A percentile compares a stretch with the other conserved stretches of the same genome.
These are phyloP conservation scores for Cynoglossus semilaevis DNA, from an alignment of 2,113 vertebrate genomes.

Conservation along the genomic window DNA sequence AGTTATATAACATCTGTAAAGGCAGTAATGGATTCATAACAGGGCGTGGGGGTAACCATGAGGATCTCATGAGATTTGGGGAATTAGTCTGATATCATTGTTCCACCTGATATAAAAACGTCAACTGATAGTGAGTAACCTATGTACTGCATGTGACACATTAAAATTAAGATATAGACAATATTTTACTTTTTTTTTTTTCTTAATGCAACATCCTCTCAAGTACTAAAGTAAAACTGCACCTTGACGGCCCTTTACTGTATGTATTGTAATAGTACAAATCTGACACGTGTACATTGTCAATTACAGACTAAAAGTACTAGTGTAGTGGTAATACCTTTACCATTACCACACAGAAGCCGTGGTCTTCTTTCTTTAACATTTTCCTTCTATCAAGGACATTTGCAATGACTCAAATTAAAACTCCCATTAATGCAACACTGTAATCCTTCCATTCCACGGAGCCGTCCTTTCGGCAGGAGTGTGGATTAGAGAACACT, in stretches of 20 bases:
- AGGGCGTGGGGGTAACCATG: background rate
- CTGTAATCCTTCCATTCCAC: constrained; percentile 69
- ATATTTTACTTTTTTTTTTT: no score
- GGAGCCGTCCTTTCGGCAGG: constrained; percentile 55
- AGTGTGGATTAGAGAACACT: constrained; percentile 72
- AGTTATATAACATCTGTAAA: background rate
- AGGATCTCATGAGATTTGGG: background rate
- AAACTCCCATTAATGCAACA: constrained; percentile 69
- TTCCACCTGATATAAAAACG: background rate
- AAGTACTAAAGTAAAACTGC: no score
- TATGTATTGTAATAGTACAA: no score
- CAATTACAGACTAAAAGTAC: no score
- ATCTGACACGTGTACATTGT: no score
- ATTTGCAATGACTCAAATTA: constrained; percentile 71
- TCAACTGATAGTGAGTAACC: no score
- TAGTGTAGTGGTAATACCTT: constrained; percentile 30
- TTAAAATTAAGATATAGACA: no score
- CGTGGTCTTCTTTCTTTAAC: constrained; percentile 35
- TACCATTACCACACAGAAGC: constrained; percentile 34
- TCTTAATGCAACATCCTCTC: no score
- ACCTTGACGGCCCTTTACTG: no score
- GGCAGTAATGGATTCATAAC: background rate
- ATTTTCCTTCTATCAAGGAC: constrained; percentile 46
- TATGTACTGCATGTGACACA: no score
- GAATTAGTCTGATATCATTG: background rate